These are phyloP conservation scores for Synchiropus splendidus DNA, from an alignment of 2,113 vertebrate genomes.

Conservation along the genomic window DNA sequence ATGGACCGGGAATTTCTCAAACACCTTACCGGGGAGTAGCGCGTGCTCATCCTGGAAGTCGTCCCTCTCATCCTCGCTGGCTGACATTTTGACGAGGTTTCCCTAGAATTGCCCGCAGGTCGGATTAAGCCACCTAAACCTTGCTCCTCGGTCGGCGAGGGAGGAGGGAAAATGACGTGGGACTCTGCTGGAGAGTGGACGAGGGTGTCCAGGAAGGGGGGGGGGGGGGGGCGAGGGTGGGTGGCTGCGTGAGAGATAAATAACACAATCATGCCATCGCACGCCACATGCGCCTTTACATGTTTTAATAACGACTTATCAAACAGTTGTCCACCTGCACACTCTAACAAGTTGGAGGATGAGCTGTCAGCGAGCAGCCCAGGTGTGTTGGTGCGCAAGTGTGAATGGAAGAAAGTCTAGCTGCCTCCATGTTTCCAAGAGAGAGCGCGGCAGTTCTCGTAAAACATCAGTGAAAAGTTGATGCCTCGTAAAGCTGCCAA, in stretches of 20 bases:
- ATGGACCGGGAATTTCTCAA: too few species aligned
- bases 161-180: slow-evolving; percentile 68
- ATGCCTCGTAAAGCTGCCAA: slow-evolving; percentile 54
- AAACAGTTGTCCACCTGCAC: too few species aligned
- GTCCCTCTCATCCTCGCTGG: slow-evolving; percentile 69
- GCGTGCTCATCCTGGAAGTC: slow-evolving; percentile 59
- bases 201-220: slow-evolving; percentile 58
- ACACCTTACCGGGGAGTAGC: slow-evolving; percentile 57
- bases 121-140: slow-evolving; percentile 54
- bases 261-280: too few species aligned
- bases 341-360: slow-evolving; percentile 40
- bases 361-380: slow-evolving; percentile 1
- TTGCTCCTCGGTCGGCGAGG: slow-evolving; percentile 53
- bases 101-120: slow-evolving; percentile 22
- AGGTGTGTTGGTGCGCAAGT: too few species aligned
- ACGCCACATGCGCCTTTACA: too few species aligned
- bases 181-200: slow-evolving; percentile 48
- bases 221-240: slow-evolving; percentile 26
- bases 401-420: too few species aligned
- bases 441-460: too few species aligned
- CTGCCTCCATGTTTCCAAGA: too few species aligned
- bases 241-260: slow-evolving; percentile 21
- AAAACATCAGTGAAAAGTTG: slow-evolving; percentile 20
- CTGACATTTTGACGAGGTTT: slow-evolving; percentile 54
- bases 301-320: too few species aligned